Conservation (phyloP, 1,140 invertebrate species). For the Zophobas atratus region DNA sequence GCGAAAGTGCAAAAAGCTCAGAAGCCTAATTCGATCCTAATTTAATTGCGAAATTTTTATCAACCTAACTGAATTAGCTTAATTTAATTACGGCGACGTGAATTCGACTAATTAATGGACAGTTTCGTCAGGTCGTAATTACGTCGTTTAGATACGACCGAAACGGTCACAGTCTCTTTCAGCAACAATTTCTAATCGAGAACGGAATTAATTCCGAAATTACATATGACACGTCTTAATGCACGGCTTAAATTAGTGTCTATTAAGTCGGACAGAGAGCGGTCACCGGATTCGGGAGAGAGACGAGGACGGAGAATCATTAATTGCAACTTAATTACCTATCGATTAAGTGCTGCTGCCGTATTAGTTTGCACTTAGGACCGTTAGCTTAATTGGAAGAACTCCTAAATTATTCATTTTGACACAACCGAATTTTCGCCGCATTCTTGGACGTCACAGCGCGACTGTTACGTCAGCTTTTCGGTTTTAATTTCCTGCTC, state of each 20-base stretch:
- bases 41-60: background rate
- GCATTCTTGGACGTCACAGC: background rate
- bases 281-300: background rate
- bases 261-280: slow-evolving; percentile 1
- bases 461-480: too few relatives aligned
- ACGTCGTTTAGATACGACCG: background rate
- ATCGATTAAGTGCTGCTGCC: slow-evolving; percentile 22
- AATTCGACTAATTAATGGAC: background rate
- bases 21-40: too few relatives aligned
- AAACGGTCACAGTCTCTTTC: background rate
- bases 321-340: slow-evolving; percentile 22
- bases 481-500: too few relatives aligned
- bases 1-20: background rate
- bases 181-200: slow-evolving; percentile 15
- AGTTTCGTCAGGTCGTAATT: background rate
- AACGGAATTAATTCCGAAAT: slow-evolving; percentile 2
- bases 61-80: background rate
- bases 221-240: slow-evolving; percentile 8
- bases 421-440: background rate
- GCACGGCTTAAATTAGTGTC: slow-evolving; percentile 21
- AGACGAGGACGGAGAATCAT: background rate
- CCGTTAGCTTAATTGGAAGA: slow-evolving; percentile 27
- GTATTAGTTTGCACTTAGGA: slow-evolving; percentile 30
- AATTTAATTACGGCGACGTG: background rate
- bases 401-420: background rate